Evolutionary conservation across 2,113 vertebrate species (phyloP), one percentile per base, ranked within the genome.

Genomic region (Hiodon tergisus): DNA sequence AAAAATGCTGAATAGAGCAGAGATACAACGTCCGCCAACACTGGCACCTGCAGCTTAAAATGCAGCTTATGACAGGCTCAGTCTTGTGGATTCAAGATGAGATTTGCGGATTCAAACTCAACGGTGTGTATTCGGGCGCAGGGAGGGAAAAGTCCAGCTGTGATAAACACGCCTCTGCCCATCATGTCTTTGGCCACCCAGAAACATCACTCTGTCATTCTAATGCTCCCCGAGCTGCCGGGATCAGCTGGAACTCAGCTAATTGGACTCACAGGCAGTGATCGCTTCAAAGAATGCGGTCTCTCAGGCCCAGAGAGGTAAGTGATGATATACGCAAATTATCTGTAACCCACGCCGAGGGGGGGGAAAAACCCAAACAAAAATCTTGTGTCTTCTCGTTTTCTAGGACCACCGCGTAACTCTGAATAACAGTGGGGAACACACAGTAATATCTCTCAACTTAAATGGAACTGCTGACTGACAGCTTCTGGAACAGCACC

Each of bases 341-440:
- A 71, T 48, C 57, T 59, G 57, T 47, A 71, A 71, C 14, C 57
- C 70, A 71, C 70, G 60, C 55, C 60, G 70, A 60, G 69, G n/a
- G 3, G 67, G 16, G n/a, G 50, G 51, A 16, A 50, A n/a, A 46
- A 11, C 3, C 3, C 54, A 71, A 16, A 69, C 46, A 58, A 58
- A 59, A 60, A 5, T 5, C 55, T 50, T 16, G 46, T 8, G 55
- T 8, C 14, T 7, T 60, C 55, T 59, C 70, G 16, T 50, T 71
- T 60, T 48, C 70, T 8, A 6, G 5, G 47, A n/a, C 70, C 55
- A 7, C 51, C 3, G 51, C 16, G 14, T 55, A 55, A 53, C 52
- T 68, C 52, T 9, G 17, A 70, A 70, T 11, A 31, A 57, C 17
- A 9, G 16, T 52, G 46, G 53, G 10, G n/a, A 60, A 46, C 7